Evolutionary conservation across 2,113 vertebrate genomes (phyloP), one percentile per base, ranked within the genome.

Genomic region (Ancistrus triradiatus): DNA sequence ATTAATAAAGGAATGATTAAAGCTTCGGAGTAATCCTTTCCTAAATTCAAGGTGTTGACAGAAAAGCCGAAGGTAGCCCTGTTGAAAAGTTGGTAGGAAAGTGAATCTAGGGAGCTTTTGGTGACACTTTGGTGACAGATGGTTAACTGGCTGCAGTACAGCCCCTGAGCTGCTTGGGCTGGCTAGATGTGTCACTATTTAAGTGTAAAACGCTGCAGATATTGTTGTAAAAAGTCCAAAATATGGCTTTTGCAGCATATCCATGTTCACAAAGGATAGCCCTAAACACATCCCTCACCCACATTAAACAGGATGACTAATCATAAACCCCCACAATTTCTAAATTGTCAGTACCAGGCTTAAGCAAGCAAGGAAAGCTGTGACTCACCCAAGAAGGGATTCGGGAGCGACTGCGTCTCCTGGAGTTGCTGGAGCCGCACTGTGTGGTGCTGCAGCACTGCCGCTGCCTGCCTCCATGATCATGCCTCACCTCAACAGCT

Each of bases 401-500:
- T 83, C 81, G 80, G 81, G 46, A 80, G 75, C 80, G 79, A 78
- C 81, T 76, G 80, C 63, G 77, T 86, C 79, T 78, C 78, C 76
- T 79, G 53, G 72, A 70, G 77, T 74, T 76, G 77, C 77, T 75
- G 78, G 79, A 79, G 77, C 79, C 70, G 79, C 75, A 80, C 78
- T 78, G 74, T 82, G 77, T 58, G 83, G 85, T 79, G 78, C 82
- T 84, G 84, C 83, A 78, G 83, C 82, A 84, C 82, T 79, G 77
- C 82, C 76, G 42, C 84, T 83, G 76, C 75, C 80, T 77, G 84
- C 79, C 78, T 90, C 87, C 87, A 81, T 89, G 66, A 67, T 85
- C 83, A 75, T 74, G 75, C 69, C 77, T 78, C 78, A 80, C 84
- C 79, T 82, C 84, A 84, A 82, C 81, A 83, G 83, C 81, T 75